Conservation (phyloP, 2,113 vertebrate genomes). For the Carlito syrichta region DNA sequence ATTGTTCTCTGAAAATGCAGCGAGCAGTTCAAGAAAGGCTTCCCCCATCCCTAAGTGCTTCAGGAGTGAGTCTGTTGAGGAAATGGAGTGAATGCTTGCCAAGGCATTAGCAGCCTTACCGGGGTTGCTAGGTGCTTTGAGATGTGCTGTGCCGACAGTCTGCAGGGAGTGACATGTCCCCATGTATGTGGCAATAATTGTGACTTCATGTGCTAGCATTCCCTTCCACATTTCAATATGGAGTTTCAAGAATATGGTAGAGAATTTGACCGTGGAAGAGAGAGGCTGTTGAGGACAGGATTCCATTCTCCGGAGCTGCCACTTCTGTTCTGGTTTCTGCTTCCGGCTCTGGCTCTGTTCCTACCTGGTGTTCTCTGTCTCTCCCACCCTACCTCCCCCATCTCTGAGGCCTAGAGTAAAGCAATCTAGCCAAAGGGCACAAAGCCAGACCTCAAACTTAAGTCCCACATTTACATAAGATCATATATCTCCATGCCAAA, state of each 20-base stretch:
- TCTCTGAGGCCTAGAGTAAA: neutral
- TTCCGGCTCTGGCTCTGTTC: neutral
- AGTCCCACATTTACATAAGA: neutral
- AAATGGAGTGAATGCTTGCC: neutral
- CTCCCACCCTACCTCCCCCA: neutral
- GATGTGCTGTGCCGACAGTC: neutral
- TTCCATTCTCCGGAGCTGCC: neutral
- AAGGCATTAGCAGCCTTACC: neutral
- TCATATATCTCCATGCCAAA: neutral
- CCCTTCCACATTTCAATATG: neutral
- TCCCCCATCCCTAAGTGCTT: neutral
- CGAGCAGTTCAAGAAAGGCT: neutral
- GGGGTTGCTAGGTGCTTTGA: neutral
- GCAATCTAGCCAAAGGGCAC: neutral
- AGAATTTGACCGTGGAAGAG: no score
- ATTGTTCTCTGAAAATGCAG: neutral
- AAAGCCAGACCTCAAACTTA: neutral
- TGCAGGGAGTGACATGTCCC: no score
- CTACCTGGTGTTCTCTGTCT: neutral
- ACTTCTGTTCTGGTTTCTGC: neutral
- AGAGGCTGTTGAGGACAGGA: neutral
- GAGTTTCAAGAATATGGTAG: neutral
- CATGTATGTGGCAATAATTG: fast-evolving
- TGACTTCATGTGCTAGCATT: neutral
- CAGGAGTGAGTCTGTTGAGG: neutral